phyloP scores from a whole-genome alignment of 2,113 vertebrate genomes.

The Ctenomys sociabilis region DNA sequence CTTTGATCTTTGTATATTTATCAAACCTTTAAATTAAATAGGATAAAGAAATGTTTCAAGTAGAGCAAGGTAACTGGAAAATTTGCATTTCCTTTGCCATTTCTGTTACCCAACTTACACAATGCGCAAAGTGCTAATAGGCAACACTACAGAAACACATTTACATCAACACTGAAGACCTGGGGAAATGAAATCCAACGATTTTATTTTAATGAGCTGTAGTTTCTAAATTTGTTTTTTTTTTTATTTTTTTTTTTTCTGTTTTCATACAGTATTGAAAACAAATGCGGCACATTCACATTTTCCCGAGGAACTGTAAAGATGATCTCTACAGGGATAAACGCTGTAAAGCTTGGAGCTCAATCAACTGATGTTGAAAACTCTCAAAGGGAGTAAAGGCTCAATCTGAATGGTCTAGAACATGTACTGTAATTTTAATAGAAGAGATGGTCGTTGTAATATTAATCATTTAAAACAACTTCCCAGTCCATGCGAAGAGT shows the following conservation, averaged over 20 bases:
- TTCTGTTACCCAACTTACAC: slow-evolving; percentile 88
- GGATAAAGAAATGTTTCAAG: slow-evolving; percentile 85
- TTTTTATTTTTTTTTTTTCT: slow-evolving; percentile 84
- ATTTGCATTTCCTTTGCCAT: slow-evolving; percentile 80
- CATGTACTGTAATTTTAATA: slow-evolving; percentile 92
- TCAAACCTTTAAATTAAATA: slow-evolving; percentile 86
- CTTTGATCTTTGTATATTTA: slow-evolving; percentile 84
- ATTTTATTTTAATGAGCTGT: slow-evolving; percentile 92
- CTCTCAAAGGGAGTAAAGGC: slow-evolving; percentile 93
- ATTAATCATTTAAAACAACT: slow-evolving; percentile 95
- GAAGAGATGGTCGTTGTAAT: slow-evolving; percentile 91
- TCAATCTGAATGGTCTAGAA: slow-evolving; percentile 95
- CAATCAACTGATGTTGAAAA: slow-evolving; percentile 93
- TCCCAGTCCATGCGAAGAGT: slow-evolving; percentile 96
- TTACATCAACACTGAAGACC: slow-evolving; percentile 95
- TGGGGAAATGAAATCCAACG: slow-evolving; percentile 91
- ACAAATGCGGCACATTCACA: slow-evolving; percentile 97
- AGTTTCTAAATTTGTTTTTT: slow-evolving; percentile 90
- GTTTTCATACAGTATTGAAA: slow-evolving; percentile 97
- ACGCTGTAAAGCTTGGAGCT: slow-evolving; percentile 95
- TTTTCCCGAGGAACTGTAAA: slow-evolving; percentile 97
- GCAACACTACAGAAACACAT: slow-evolving; percentile 91
- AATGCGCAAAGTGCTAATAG: slow-evolving; percentile 89
- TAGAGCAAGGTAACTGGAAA: slow-evolving; percentile 84
- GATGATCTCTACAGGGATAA: slow-evolving; percentile 95